phyloP scores from a whole-genome alignment of 2,888 invertebrate species.

The Suillia variegata region DNA sequence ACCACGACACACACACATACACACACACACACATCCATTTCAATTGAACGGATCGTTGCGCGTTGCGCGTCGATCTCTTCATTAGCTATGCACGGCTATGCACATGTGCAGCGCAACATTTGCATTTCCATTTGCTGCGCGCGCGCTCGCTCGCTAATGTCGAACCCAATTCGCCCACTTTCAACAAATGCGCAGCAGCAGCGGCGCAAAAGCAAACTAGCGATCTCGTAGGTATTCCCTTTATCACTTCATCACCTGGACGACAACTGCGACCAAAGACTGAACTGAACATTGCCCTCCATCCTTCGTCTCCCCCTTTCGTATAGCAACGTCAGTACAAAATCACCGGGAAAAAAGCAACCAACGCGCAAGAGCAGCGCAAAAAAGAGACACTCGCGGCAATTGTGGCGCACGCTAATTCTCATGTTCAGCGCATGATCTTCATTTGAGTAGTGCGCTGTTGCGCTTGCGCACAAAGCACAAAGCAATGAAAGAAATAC shows the following conservation, averaged over 20 bases:
- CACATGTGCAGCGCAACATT: not conserved
- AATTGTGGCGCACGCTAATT: not conserved
- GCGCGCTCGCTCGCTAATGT: too few relatives aligned
- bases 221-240: constrained; percentile 5
- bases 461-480: not conserved
- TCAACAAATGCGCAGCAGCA: not conserved
- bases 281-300: not conserved
- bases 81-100: not conserved
- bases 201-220: not conserved
- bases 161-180: not conserved
- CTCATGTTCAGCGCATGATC: not conserved
- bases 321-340: too few relatives aligned
- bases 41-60: too few relatives aligned
- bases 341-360: too few relatives aligned
- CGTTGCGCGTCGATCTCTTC: not conserved
- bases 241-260: constrained; percentile 20
- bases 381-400: constrained; percentile 15
- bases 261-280: not conserved
- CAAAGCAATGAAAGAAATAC: too few relatives aligned
- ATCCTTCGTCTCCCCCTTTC: too few relatives aligned
- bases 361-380: too few relatives aligned
- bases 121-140: too few relatives aligned
- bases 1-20: not conserved
- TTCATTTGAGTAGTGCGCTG: too few relatives aligned
- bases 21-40: not conserved